Base-by-base conservation (phyloP, 1,140 invertebrate genomes). In the Elymnias hypermnestra region DNA sequence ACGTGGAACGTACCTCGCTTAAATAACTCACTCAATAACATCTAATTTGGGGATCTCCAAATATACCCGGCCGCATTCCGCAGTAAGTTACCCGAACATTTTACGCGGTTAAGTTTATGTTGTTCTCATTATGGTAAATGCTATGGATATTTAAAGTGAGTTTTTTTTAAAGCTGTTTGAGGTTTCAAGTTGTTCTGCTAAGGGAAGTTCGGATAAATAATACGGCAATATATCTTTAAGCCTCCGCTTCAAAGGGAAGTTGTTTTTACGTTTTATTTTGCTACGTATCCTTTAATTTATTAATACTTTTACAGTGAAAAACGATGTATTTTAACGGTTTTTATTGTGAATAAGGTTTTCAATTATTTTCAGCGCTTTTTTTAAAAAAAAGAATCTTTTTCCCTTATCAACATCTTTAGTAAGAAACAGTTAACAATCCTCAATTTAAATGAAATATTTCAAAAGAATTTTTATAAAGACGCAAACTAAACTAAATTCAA, bases 11-110 rank as follows among this genome's bases (percentile, higher is more conserved):
- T 41, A 43, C 47, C 37, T 37, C 50, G 53, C 66, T 76, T 76
- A 75, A 79, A 78, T 83, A 83, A 83, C 76, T 83, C 75, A 81
- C 66, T 79, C 79, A 83, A 83, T 81, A 81, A 71, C 56, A 68
- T 77, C 68, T 70, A 71, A 81, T 83, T 79, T 74, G 63, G 71
- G 57, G 62, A 63, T 52, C 54, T 57, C 56, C 49, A 52, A 64
- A 66, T 55, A 62, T 61, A 68, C 66, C 60, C 65, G 57, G 26
- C 42, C 60, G 42, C 59, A 68, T 75, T 62, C 69, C 65, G 38
- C 50, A 18, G 47, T 45, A 12, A 15, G 42, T 21, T 42, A 28
- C 31, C 48, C 53, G 46, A 42, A 40, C 53, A 37, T 48, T 60
- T 61, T 58, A 23, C 53, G 54, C 36, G 52, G 57, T 57, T 55